These are phyloP conservation scores for Xenopus laevis DNA, from an alignment of 2,113 vertebrate genomes.

Conservation along the genomic window DNA sequence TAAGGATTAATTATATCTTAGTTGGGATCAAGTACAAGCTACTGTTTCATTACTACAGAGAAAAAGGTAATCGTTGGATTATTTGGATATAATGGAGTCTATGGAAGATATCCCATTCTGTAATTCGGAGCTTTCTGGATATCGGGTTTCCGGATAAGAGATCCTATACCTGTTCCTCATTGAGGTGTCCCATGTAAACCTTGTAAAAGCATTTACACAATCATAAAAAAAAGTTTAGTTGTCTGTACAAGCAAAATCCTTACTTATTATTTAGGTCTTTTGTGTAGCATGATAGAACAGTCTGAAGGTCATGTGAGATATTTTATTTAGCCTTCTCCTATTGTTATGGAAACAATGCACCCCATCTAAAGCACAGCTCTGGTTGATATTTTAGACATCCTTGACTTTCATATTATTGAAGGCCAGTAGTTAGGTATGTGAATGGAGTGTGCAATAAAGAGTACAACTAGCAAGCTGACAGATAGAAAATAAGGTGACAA, in stretches of 20 bases:
- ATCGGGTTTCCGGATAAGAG: no score
- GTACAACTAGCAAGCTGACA: background rate
- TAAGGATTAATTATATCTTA: no score
- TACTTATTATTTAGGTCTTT: background rate
- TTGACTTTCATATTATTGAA: background rate
- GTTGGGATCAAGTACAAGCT: no score
- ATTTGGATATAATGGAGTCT: no score
- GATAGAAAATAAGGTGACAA: background rate
- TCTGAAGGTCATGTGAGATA: background rate
- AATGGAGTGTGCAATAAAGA: background rate
- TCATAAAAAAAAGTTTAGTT: background rate
- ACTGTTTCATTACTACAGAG: no score
- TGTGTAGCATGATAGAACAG: background rate
- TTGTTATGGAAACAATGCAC: background rate
- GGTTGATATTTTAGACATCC: background rate
- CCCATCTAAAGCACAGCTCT: background rate
- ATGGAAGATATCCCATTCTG: no score
- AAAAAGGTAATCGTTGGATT: no score
- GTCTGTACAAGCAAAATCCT: background rate
- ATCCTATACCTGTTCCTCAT: no score
- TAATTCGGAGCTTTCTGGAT: no score
- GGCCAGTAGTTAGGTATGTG: background rate
- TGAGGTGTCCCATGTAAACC: background rate
- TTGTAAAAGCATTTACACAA: background rate
- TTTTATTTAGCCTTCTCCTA: background rate